These are phyloP conservation scores for Nudaria mundana DNA, from an alignment of 2,888 invertebrate species.

Conservation along the genomic window DNA sequence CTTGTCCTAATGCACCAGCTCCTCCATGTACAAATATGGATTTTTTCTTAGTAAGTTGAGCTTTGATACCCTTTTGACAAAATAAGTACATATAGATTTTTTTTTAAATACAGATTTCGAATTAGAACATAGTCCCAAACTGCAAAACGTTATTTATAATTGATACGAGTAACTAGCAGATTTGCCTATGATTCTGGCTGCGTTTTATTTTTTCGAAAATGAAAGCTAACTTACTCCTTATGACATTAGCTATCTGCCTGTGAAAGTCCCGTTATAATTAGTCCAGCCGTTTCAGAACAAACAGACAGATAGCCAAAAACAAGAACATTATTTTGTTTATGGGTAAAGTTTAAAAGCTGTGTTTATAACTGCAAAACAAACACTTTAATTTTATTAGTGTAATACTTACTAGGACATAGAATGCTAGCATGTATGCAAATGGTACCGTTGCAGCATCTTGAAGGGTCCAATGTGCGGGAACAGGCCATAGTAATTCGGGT, in stretches of 20 bases:
- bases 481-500: slow-evolving; percentile 80
- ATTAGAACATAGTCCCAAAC: too few relatives aligned
- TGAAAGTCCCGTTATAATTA: too few relatives aligned
- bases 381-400: neutral
- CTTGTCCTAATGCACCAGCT: slow-evolving; percentile 60
- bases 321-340: too few relatives aligned
- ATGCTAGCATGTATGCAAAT: slow-evolving; percentile 84
- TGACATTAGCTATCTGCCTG: too few relatives aligned
- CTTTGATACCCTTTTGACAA: slow-evolving; percentile 30
- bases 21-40: slow-evolving; percentile 37
- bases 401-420: slow-evolving; percentile 51
- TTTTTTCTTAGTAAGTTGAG: slow-evolving; percentile 16
- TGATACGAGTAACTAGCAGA: neutral
- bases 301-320: too few relatives aligned
- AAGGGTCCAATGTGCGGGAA: slow-evolving; percentile 85
- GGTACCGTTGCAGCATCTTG: slow-evolving; percentile 89
- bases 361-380: too few relatives aligned
- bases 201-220: too few relatives aligned
- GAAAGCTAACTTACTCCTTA: too few relatives aligned
- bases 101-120: too few relatives aligned
- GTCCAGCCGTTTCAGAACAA: too few relatives aligned
- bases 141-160: neutral
- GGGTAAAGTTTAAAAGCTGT: too few relatives aligned
- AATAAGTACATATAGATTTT: too few relatives aligned
- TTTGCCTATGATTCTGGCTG: neutral